Evolutionary conservation across 2,113 vertebrate genomes (phyloP), one percentile per base, ranked within the genome.

Genomic region (Dromas ardeola): DNA sequence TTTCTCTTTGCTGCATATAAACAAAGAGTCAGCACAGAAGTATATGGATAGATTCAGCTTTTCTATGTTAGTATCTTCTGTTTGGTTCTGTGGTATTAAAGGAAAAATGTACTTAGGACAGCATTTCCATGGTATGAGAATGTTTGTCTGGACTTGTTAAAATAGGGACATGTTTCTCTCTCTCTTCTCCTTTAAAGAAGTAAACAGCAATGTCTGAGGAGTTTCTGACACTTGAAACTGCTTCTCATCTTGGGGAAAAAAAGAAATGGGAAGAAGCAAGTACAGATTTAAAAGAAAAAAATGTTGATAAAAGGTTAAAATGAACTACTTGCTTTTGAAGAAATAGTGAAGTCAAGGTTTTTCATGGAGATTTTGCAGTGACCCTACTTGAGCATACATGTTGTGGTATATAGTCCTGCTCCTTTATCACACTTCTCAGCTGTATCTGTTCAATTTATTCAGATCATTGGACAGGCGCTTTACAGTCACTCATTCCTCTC

Each of bases 1-100:
- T 96, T 97, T 96, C 93, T 83, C 76, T 92, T 86, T 56, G 42
- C 80, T 93, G 32, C 52, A 27, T 74, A 88, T 97, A 93, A 97
- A 96, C 90, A 95, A 78, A 96, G 77, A 88, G 67, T 88, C 86
- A 80, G 86, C 52, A 50, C 14, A 73, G 53, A 87, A 88, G 30
- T 92, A 62, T 93, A 93, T 2, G 25, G 84, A 53, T 19, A 76
- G 53, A 58, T 92, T 89, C 83, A 80, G 7, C 47, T 78, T 90
- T 92, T 83, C 69, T 69, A 5, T 74, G 50, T 94, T 94, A n/a
- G 27, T 82, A 65, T 95, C 90, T 94, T 96, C 72, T 92, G 27
- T 92, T 86, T 89, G 36, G 40, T 90, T 92, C 80, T 86, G 27
- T 63, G 69, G 38, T 59, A 56, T 81, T 94, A 90, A 88, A 87